Base-by-base conservation (phyloP, 2,888 invertebrate genomes). In the Latrodectus hesperus region DNA sequence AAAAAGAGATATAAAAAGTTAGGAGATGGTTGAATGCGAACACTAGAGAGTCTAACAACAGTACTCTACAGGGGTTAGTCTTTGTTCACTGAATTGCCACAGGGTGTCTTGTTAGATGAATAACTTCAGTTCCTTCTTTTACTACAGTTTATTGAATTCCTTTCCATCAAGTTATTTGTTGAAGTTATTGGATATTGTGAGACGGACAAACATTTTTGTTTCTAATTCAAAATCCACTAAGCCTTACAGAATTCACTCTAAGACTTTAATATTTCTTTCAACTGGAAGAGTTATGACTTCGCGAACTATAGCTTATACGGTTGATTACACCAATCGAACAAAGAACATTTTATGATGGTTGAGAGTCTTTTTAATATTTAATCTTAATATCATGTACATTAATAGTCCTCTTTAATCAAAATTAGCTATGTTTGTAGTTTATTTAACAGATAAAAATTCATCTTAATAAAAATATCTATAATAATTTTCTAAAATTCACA, bases 151-250 rank as follows among this genome's bases (percentile, higher is more conserved):
- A 82, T 82, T 82, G 82, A 82, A 82, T 82, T 82, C 70, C 70
- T 75, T 75, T 82, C 82, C 70, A 82, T 82, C 82, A 82, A 68
- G 75, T 75, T 82, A 74, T 82, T 82, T 82, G 82, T 70, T 82
- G 75, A 82, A 82, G 81, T 60, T 82, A 82, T 82, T 82, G 82
- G 82, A 82, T 82, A 75, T 82, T 82, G 75, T 55, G 49, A 82
- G 38, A 55, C 11, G 67, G 53, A 74, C 16, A 49, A 53, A 74
- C 11, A 52, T 10, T 75, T 76, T 82, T 82, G 70, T 82, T 82
- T 73, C 75, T 82, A 82, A 82, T 82, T 75, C 76, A 26, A 17
- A 72, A 74, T 70, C 82, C 38, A 38, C 60, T 74, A 60, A 9
- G 70, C 55, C 67, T 67, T 67, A 82, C 74, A 26, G 11, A 38